phyloP scores from a whole-genome alignment of 2,888 invertebrate genomes.

The Pseudococcus jackbeardsleyi region DNA sequence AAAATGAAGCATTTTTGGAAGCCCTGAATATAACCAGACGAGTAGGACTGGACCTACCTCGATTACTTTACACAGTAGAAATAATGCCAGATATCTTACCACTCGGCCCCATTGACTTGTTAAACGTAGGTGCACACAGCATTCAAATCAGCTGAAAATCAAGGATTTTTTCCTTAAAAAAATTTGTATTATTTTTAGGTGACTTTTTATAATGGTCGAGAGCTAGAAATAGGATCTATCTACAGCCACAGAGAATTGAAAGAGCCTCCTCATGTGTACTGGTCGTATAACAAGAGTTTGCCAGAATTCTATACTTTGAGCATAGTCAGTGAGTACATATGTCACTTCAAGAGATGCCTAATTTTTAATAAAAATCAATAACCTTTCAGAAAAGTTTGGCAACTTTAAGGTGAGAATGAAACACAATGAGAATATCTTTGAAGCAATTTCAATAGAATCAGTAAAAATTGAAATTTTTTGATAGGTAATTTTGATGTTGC shows the following conservation, averaged over 20 bases:
- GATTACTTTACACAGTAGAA: background rate
- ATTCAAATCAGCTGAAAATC: too few relatives aligned
- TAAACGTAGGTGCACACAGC: background rate
- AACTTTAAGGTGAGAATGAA: too few relatives aligned
- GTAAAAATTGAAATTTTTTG: too few relatives aligned
- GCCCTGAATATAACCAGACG: background rate
- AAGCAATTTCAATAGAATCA: too few relatives aligned
- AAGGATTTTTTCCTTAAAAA: too few relatives aligned
- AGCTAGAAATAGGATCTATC: background rate
- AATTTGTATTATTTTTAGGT: background rate
- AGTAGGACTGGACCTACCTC: background rate
- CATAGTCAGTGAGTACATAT: slow-evolving; percentile 10
- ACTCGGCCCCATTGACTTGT: background rate
- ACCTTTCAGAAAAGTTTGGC: too few relatives aligned
- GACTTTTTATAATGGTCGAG: background rate
- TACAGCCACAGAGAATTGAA: background rate
- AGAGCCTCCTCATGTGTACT: slow-evolving; percentile 15
- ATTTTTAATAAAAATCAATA: too few relatives aligned
- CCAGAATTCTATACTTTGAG: background rate
- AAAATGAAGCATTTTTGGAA: background rate
- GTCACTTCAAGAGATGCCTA: background rate
- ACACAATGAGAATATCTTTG: too few relatives aligned
- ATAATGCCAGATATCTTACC: background rate
- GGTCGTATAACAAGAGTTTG: background rate
- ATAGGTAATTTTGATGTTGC: too few relatives aligned